phyloP scores from a whole-genome alignment of 2,113 vertebrate species.

The Eulemur rufifrons region DNA sequence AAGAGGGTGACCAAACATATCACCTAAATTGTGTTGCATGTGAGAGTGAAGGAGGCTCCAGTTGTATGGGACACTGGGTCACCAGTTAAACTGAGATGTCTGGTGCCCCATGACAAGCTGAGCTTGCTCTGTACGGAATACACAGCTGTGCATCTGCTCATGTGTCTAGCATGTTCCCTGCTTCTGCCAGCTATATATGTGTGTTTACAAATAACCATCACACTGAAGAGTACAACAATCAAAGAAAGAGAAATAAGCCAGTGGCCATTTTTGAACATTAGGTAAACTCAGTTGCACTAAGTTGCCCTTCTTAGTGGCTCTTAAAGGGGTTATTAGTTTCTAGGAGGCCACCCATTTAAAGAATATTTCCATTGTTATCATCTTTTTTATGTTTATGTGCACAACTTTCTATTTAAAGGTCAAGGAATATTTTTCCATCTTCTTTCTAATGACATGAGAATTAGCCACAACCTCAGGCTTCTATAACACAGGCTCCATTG shows the following conservation, averaged over 20 bases:
- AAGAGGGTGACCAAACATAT: neutral
- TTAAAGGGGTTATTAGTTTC: conserved; percentile 50
- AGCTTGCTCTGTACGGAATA: neutral
- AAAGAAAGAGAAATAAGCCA: neutral
- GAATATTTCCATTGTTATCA: conserved; percentile 60
- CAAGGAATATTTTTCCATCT: conserved; percentile 63
- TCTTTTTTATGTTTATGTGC: conserved; percentile 61
- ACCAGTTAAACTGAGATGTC: neutral
- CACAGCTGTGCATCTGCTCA: neutral
- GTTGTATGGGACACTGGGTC: neutral
- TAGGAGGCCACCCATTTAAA: conserved; percentile 37
- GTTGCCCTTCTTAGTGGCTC: neutral
- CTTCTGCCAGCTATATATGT: neutral
- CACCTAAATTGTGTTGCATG: neutral
- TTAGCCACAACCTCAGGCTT: conserved; percentile 43
- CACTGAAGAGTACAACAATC: neutral
- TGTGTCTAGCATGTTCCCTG: neutral
- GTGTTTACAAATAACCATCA: neutral
- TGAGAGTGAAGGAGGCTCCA: neutral
- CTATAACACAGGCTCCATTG: conserved; percentile 71
- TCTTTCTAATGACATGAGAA: conserved; percentile 65
- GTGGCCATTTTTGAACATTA: neutral
- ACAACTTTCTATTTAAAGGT: conserved; percentile 70
- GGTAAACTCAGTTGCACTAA: neutral
- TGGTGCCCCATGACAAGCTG: neutral